These are phyloP conservation scores for Ictalurus punctatus DNA, from an alignment of 2,113 vertebrate species.

Conservation along the genomic window DNA sequence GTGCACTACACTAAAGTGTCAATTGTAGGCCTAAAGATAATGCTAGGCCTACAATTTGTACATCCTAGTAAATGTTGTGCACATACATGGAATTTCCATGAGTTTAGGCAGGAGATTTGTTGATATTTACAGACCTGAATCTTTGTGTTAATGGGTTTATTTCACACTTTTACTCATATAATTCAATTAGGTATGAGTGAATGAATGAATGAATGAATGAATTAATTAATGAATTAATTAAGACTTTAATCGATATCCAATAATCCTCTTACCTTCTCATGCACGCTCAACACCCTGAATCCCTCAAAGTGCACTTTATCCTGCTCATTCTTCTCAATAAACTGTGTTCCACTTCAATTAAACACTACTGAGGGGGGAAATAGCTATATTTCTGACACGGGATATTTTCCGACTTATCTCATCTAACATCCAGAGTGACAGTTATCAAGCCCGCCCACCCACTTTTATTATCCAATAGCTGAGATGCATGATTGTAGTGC, in stretches of 20 bases:
- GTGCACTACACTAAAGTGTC: background rate
- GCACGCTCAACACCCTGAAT: conserved; percentile 17
- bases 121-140: background rate
- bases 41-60: background rate
- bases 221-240: background rate
- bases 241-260: conserved; percentile 47
- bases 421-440: conserved; percentile 25
- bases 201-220: background rate
- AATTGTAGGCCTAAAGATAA: background rate
- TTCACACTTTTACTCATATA: background rate
- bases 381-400: background rate
- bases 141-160: background rate
- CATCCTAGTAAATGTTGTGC: background rate
- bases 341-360: too few species aligned
- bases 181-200: background rate
- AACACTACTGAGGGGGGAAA: background rate
- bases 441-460: background rate
- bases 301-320: background rate
- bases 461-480: conserved; percentile 29
- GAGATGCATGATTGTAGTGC: background rate
- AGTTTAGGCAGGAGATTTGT: background rate
- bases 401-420: conserved; percentile 16
- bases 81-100: background rate
- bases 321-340: background rate
- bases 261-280: conserved; percentile 76